A percentile compares a stretch with the other conserved stretches of the same genome.
phyloP scores from a whole-genome alignment of 1,140 invertebrate genomes.

The Drosophila pectinifera region DNA sequence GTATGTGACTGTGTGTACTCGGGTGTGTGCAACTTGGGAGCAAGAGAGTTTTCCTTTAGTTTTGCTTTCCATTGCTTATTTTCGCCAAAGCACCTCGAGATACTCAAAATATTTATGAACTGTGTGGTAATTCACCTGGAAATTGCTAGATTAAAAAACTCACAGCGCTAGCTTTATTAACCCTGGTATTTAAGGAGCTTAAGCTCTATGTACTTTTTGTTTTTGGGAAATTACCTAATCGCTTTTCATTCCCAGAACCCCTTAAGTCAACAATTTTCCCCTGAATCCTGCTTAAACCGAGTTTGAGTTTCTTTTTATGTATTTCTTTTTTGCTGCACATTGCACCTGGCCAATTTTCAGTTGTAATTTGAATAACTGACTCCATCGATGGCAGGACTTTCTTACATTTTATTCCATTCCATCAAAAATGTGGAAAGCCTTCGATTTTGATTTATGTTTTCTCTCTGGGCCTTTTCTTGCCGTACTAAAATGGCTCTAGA shows the following conservation, averaged over 20 bases:
- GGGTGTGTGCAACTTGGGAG: neutral
- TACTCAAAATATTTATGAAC: neutral
- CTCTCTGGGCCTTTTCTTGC: neutral
- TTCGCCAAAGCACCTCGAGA: neutral
- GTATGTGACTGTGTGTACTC: neutral
- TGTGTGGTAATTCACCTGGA: neutral
- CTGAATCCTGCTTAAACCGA: neutral
- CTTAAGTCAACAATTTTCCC: neutral
- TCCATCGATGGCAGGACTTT: too few species aligned
- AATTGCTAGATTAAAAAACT: neutral
- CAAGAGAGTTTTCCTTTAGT: neutral
- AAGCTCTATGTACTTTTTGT: neutral
- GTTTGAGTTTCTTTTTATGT: constrained; percentile 4
- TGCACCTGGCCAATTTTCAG: constrained; percentile 7
- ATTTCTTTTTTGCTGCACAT: constrained; percentile 22
- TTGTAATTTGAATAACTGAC: neutral
- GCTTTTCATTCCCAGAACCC: neutral
- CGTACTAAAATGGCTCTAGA: too few species aligned
- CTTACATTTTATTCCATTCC: neutral
- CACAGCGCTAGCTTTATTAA: neutral
- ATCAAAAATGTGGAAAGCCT: neutral
- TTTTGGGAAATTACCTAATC: neutral
- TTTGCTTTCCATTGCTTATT: constrained; percentile 14
- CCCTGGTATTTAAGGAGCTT: neutral
- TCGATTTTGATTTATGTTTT: constrained; percentile 3